Percentiles rank a stretch among this genome's conserved stretches.
Conservation (phyloP, 2,888 invertebrate genomes). For the Lomographa bimaculata region DNA sequence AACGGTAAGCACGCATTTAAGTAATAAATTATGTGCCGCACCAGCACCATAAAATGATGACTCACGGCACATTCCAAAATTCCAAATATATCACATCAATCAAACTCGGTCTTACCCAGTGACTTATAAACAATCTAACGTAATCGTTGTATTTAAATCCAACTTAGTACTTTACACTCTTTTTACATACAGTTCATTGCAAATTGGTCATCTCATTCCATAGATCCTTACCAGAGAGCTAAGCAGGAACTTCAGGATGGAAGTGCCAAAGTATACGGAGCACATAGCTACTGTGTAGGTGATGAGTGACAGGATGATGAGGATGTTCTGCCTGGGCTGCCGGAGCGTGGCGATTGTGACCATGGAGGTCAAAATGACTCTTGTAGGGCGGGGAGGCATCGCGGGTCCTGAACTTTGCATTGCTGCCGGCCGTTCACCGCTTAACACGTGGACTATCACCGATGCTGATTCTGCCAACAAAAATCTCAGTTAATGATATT, state of each 20-base stretch:
- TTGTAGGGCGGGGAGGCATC: slow-evolving; percentile 57
- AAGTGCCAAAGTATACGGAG: slow-evolving; percentile 33
- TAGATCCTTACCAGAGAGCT: slow-evolving; percentile 14
- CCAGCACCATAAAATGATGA: neutral
- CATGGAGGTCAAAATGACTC: slow-evolving; percentile 56
- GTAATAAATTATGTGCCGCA: too few species aligned
- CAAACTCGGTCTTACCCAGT: slow-evolving; percentile 8
- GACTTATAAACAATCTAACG: slow-evolving; percentile 10
- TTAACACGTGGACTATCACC: slow-evolving; percentile 92
- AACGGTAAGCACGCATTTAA: neutral
- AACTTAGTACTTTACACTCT: slow-evolving; percentile 11
- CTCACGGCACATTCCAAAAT: slow-evolving; percentile 13
- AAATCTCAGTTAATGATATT: too few species aligned
- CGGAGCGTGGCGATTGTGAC: slow-evolving; percentile 54
- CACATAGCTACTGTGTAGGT: slow-evolving; percentile 42
- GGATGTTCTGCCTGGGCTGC: slow-evolving; percentile 42
- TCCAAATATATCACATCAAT: neutral
- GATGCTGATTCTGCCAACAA: slow-evolving; percentile 87
- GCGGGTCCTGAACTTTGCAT: slow-evolving; percentile 82
- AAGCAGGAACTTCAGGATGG: slow-evolving; percentile 16
- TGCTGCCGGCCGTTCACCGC: slow-evolving; percentile 87
- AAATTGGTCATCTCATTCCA: slow-evolving; percentile 65
- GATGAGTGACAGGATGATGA: slow-evolving; percentile 43
- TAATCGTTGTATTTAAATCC: slow-evolving; percentile 35
- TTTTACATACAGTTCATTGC: slow-evolving; percentile 15